Percentiles rank a stretch among this genome's conserved stretches.
Conservation (phyloP, 2,113 vertebrate genomes). For the Syngnathus scovelli region DNA sequence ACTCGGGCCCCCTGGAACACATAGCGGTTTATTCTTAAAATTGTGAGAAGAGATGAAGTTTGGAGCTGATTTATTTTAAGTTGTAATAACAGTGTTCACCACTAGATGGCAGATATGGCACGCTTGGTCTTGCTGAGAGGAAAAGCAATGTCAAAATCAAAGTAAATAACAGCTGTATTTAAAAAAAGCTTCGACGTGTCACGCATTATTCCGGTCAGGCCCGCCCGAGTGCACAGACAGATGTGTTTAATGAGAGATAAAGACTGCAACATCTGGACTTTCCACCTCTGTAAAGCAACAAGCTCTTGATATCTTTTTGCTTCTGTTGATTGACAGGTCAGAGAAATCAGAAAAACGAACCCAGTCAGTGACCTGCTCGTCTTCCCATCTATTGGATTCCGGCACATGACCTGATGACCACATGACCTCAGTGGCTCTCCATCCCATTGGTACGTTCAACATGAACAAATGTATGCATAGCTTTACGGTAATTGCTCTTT, state of each 20-base stretch:
- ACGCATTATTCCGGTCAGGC: background rate
- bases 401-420: background rate
- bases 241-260: constrained; percentile 29
- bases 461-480: background rate
- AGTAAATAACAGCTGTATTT: background rate
- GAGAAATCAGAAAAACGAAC: no score
- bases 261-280: constrained; percentile 44
- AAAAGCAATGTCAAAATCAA: no score
- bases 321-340: no score
- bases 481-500: constrained; percentile 15
- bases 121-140: no score
- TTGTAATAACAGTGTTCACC: no score
- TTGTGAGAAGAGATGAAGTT: no score
- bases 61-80: no score
- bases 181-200: background rate
- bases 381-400: background rate
- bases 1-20: constrained; percentile 78
- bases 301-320: constrained; percentile 2
- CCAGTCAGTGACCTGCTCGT: background rate
- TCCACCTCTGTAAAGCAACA: constrained; percentile 28
- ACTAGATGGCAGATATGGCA: no score
- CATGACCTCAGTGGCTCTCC: background rate
- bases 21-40: constrained; percentile 1
- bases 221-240: constrained; percentile 14
- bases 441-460: background rate